Conservation (phyloP, 1,140 invertebrate genomes). For the Macrotrachela quadricornifera region DNA sequence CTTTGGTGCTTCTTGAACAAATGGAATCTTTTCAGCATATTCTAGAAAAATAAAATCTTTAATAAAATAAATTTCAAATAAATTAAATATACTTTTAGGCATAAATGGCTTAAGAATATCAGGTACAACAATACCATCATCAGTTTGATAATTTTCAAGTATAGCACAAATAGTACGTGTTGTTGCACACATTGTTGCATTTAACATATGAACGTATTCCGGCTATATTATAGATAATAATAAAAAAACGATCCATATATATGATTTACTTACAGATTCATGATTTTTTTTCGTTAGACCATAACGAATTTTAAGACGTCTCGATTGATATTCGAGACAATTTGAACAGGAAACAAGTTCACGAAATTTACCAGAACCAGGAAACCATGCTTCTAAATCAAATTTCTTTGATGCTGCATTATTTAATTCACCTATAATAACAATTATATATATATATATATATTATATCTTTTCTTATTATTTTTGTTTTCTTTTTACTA, state of each 20-base stretch:
- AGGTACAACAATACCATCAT: slow-evolving; percentile 72
- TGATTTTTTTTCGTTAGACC: slow-evolving; percentile 99
- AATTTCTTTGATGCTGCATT: slow-evolving; percentile 95
- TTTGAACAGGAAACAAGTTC: slow-evolving; percentile 98
- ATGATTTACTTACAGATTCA: slow-evolving; percentile 24
- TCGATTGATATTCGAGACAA: slow-evolving; percentile 90
- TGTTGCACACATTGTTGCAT: slow-evolving; percentile 95
- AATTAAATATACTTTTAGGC: slow-evolving; percentile 38
- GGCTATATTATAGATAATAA: slow-evolving; percentile 25
- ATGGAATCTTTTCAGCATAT: too few relatives aligned
- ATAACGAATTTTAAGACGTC: slow-evolving; percentile 43
- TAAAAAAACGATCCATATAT: too few relatives aligned
- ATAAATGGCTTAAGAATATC: slow-evolving; percentile 61
- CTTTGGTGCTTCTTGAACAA: too few relatives aligned
- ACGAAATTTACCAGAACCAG: slow-evolving; percentile 68
- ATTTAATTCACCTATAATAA: slow-evolving; percentile 51
- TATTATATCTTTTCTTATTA: too few relatives aligned
- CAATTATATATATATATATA: too few relatives aligned
- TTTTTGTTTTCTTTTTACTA: too few relatives aligned
- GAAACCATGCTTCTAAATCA: slow-evolving; percentile 97
- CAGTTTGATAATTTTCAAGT: slow-evolving; percentile 83
- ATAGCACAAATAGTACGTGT: slow-evolving; percentile 90
- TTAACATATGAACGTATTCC: slow-evolving; percentile 96
- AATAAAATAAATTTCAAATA: too few relatives aligned
- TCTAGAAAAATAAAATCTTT: too few relatives aligned